These are phyloP conservation scores for Siderastrea radians DNA, from an alignment of 92 coral and sea anemone species.

Conservation along the genomic window DNA sequence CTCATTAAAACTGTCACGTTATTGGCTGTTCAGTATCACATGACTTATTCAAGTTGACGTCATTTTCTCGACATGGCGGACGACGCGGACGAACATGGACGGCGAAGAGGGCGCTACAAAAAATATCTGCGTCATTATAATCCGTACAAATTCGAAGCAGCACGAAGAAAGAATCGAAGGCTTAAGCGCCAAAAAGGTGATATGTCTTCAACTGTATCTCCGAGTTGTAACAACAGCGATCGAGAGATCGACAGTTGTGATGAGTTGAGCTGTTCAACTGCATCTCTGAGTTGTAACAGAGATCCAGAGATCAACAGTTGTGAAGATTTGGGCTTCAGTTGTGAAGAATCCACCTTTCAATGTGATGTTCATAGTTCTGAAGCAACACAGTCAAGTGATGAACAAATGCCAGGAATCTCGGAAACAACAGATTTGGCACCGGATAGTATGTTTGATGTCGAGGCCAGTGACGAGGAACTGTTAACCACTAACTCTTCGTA, in stretches of 20 bases:
- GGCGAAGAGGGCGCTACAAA: slow-evolving; percentile 52
- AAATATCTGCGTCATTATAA: slow-evolving; percentile 54
- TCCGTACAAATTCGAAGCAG: slow-evolving; percentile 60
- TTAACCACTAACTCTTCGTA: neutral
- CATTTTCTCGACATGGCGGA: slow-evolving; percentile 45
- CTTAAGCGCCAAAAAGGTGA: neutral
- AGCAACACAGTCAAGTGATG: neutral
- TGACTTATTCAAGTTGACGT: too few species aligned
- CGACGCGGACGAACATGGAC: slow-evolving; percentile 7
- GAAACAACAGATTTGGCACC: neutral
- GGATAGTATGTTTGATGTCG: neutral
- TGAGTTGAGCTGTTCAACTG: neutral
- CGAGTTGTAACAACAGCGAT: slow-evolving; percentile 19
- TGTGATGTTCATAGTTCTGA: neutral
- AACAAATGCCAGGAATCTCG: neutral
- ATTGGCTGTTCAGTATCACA: neutral
- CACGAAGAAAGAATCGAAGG: slow-evolving; percentile 34
- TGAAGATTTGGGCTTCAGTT: neutral
- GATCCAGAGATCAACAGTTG: neutral
- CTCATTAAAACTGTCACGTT: slow-evolving; percentile 28
- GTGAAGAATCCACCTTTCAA: neutral
- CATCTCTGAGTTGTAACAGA: neutral
- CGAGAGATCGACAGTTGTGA: neutral
- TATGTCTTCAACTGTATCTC: slow-evolving; percentile 18
- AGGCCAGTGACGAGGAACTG: neutral